Conservation (phyloP, 2,888 invertebrate species). For the Noctuana brunneofusca region DNA sequence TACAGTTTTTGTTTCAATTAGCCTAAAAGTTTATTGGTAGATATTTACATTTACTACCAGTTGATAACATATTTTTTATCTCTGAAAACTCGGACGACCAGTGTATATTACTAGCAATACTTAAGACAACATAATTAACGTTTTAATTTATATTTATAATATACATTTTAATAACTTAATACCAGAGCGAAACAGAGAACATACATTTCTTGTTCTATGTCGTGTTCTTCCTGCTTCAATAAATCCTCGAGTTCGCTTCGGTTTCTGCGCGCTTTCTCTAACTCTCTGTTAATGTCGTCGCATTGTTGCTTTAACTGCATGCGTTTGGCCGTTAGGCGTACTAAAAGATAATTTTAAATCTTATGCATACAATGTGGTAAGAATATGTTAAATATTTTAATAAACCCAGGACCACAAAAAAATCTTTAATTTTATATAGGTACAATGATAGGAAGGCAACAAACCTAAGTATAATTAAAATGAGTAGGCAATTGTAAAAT, state of each 20-base stretch:
- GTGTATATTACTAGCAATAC: background rate
- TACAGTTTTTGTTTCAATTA: too few species aligned
- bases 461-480: too few species aligned
- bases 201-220: slow-evolving; percentile 54
- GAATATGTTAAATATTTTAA: too few species aligned
- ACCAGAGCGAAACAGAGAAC: slow-evolving; percentile 15
- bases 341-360: slow-evolving; percentile 42
- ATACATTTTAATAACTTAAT: too few species aligned
- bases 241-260: slow-evolving; percentile 47
- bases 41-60: too few species aligned
- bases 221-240: slow-evolving; percentile 49
- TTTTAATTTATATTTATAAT: background rate
- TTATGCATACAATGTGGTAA: background rate
- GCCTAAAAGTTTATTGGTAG: too few species aligned
- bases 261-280: slow-evolving; percentile 46
- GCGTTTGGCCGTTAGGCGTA: slow-evolving; percentile 59
- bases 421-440: too few species aligned
- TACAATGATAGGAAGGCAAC: too few species aligned
- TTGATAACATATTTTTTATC: too few species aligned
- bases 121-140: background rate
- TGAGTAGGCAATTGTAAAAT: too few species aligned
- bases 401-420: too few species aligned
- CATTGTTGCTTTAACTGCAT: slow-evolving; percentile 60
- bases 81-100: too few species aligned
- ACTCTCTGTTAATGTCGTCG: slow-evolving; percentile 50